Base-by-base conservation (phyloP, 2,888 invertebrate species). In the Isoperla grammatica region DNA sequence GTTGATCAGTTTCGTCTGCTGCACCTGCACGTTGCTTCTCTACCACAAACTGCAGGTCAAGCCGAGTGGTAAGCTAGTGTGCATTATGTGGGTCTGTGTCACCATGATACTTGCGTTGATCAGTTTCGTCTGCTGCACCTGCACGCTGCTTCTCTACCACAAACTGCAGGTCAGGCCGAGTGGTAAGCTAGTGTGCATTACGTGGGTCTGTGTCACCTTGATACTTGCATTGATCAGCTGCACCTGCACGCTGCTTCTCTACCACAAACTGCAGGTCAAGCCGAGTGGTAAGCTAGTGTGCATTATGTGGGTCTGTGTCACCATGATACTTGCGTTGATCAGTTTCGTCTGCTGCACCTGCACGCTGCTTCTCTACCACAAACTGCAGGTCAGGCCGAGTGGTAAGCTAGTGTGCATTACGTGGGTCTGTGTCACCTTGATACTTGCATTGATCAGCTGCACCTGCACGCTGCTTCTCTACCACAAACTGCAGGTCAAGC, bases 21-120 rank as follows among this genome's bases (percentile, higher is more conserved):
- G 62, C 40, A 60, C 60, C 45, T 62, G 62, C 45, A 57, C 60
- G 1, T 53, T 59, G 12, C 54, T 60, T 19, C 60, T 62, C 15
- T 62, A 62, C 35, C 60, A 62, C 22, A 48, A 55, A n/a, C n/a
- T n/a, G n/a, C n/a, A n/a, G n/a, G n/a, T n/a, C n/a, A n/a, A n/a
- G n/a, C n/a, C n/a, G n/a, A n/a, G n/a, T n/a, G n/a, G n/a, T n/a
- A n/a, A n/a, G n/a, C n/a, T n/a, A n/a, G n/a, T n/a, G n/a, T n/a
- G n/a, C n/a, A n/a, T n/a, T n/a, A n/a, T n/a, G n/a, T 62, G 62
- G 62, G 57, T 62, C 60, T 62, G 60, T 1, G 60, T 62, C 23
- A 57, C 57, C 17, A 20, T 62, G 22, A 59, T 53, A 2, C 42
- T 62, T 15, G 40, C 57, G 53, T 50, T 62, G 12, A 45, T 60